Base-by-base conservation (phyloP, 2,797 vertebrate species). In the Clarias pachynema region DNA sequence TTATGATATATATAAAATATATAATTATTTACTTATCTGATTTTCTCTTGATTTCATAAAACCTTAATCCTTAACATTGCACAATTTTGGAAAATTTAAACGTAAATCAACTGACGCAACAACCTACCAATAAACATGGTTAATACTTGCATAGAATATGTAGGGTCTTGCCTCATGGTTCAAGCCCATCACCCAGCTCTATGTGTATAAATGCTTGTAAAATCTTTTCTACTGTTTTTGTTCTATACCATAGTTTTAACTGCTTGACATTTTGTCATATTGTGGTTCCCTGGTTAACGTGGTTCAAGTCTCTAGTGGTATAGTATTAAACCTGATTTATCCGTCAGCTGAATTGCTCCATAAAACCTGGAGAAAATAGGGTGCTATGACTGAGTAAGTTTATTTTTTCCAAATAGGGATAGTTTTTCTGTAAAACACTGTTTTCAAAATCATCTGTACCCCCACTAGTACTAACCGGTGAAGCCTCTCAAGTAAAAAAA, bases 31-130 rank as follows among this genome's bases (percentile, higher is more conserved):
- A 49, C 60, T 40, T 31, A 24, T 15, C 29, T 56, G 69, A 65
- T n/a, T 74, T 66, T 74, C 20, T 5, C 7, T n/a, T 6, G 10
- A 66, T 5, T 9, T 65, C 15, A 69, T 56, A 63, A 56, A 72
- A 24, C 18, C 2, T 24, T 18, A 26, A 74, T 37, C 6, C n/a
- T 53, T 53, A 53, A 14, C 49, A 14, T 72, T 65, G 8, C 53
- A 63, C 40, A 86, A 87, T 40, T 15, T 86, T 31, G 73, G 84
- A 79, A 37, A 86, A 70, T 56, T 20, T 56, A 37, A 66, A 72
- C 73, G 24, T 78, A 24, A 86, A 53, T 74, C 63, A 79, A 37
- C 77, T 60, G 59, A 7, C 22, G n/a, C 60, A 63, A 29, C 14
- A 40, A n/a, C 10, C 14, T 60, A 78, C 75, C 10, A 59, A 5